Base-by-base conservation (phyloP, 2,797 vertebrate species). In the Apodemus agrarius region DNA sequence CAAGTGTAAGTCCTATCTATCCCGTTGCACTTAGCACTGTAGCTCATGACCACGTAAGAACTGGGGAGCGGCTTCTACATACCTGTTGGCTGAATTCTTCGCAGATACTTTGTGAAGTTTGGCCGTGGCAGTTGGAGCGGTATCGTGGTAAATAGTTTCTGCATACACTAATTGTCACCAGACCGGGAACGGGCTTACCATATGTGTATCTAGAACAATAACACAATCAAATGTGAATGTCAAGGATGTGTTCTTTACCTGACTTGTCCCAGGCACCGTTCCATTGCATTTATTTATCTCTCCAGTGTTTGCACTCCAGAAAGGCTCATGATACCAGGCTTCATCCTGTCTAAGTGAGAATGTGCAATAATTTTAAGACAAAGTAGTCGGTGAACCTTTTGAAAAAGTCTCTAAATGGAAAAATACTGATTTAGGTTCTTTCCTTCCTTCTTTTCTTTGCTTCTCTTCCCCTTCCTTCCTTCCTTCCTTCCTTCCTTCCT, bases 1-100 rank as follows among this genome's bases (percentile, higher is more conserved):
- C 31, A 79, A 57, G 61, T 29, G 22, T 31, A 5, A n/a, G 91
- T 3, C 74, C 21, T 59, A 29, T n/a, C 6, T 4, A n/a, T n/a
- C n/a, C n/a, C 69, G 8, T 14, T 34, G 0, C n/a, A 43, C 43
- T 76, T 49, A 17, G 46, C 65, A 37, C n/a, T 54, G 22, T 67
- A 80, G 74, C 29, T 72, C 22, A 40, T 24, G 46, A 89, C 74
- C 61, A 94, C 91, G 29, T 17, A 86, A 72, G 75, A 79, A 40
- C 21, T 86, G 26, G 61, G 75, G 17, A 81, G 31, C 37, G 2
- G 12, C 67, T 96, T 76, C 34, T 52, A 83, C 96, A 92, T 94
- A 98, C 98, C 93, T 98, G 79, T 16, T 98, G 97, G 17, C 96
- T 98, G 97, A 98, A 98, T 79, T 98, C 97, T 0, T 98, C 98